phyloP scores from a whole-genome alignment of 2,113 vertebrate species.

The Thomomys bottae region DNA sequence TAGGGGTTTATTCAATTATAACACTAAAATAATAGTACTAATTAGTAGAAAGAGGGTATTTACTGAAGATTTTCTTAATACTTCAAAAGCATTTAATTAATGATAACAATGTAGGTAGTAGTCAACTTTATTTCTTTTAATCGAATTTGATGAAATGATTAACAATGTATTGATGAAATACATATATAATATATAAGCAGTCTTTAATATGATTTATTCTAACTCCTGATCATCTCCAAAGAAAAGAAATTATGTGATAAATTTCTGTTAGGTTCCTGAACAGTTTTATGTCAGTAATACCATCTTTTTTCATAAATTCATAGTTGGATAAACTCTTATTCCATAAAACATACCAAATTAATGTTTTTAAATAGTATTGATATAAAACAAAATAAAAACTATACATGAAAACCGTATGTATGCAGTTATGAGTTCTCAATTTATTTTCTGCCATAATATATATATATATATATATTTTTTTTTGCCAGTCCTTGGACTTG shows the following conservation, averaged over 20 bases:
- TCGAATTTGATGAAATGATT: neutral
- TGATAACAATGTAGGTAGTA: slow-evolving; percentile 27
- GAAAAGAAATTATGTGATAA: slow-evolving; percentile 17
- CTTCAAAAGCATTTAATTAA: slow-evolving; percentile 29
- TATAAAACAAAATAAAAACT: slow-evolving; percentile 35
- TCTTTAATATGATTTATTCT: too few relatives aligned
- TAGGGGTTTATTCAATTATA: slow-evolving; percentile 10
- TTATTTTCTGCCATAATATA: slow-evolving; percentile 29
- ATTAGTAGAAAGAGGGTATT: slow-evolving; percentile 24
- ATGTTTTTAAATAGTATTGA: slow-evolving; percentile 35
- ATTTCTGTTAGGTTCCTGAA: neutral
- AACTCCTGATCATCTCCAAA: neutral
- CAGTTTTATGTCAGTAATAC: neutral
- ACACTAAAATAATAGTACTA: slow-evolving; percentile 39
- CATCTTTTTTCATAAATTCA: slow-evolving; percentile 30
- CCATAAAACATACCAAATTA: slow-evolving; percentile 5
- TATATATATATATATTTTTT: too few relatives aligned
- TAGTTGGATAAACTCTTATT: slow-evolving; percentile 18
- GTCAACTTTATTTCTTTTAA: neutral
- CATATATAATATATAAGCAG: too few relatives aligned
- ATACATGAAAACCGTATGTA: neutral
- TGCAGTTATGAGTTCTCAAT: neutral
- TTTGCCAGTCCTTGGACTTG: too few relatives aligned
- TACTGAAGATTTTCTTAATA: slow-evolving; percentile 30
- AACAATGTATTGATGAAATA: neutral